Conservation (phyloP, 1,140 invertebrate species). For the Apis dorsata region DNA sequence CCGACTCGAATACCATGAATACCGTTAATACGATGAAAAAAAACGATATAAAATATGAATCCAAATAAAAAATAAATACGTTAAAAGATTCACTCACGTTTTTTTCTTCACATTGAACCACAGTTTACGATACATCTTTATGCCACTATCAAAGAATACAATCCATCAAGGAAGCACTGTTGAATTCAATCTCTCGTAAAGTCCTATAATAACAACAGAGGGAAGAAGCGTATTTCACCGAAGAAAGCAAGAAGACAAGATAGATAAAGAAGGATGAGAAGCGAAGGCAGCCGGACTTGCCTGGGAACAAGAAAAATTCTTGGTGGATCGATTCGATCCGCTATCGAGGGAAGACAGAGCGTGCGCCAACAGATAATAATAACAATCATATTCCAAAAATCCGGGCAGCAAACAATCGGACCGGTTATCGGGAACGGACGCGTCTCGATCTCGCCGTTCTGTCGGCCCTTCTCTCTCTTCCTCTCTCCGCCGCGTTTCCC, state of each 20-base stretch:
- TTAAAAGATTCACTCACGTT: background rate
- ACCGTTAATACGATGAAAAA: too few relatives aligned
- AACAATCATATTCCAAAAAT: slow-evolving; percentile 36
- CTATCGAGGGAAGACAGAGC: slow-evolving; percentile 13
- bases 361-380: slow-evolving; percentile 30
- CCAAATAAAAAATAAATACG: too few relatives aligned
- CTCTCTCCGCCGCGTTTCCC: slow-evolving; percentile 20
- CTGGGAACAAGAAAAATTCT: slow-evolving; percentile 7
- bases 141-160: background rate
- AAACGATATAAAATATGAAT: too few relatives aligned
- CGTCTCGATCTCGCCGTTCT: slow-evolving; percentile 26
- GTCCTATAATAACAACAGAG: background rate
- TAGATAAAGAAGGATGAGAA: background rate
- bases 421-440: slow-evolving; percentile 23
- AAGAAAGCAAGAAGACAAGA: background rate
- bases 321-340: slow-evolving; percentile 9
- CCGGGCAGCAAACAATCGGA: slow-evolving; percentile 30
- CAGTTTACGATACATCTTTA: background rate
- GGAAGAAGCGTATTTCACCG: background rate
- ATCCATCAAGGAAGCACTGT: background rate
- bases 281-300: background rate
- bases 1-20: too few relatives aligned
- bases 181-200: background rate
- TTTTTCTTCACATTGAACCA: background rate
- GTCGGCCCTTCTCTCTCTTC: background rate